Conservation (phyloP, 2,113 vertebrate species). For the Ardeotis arabs region DNA sequence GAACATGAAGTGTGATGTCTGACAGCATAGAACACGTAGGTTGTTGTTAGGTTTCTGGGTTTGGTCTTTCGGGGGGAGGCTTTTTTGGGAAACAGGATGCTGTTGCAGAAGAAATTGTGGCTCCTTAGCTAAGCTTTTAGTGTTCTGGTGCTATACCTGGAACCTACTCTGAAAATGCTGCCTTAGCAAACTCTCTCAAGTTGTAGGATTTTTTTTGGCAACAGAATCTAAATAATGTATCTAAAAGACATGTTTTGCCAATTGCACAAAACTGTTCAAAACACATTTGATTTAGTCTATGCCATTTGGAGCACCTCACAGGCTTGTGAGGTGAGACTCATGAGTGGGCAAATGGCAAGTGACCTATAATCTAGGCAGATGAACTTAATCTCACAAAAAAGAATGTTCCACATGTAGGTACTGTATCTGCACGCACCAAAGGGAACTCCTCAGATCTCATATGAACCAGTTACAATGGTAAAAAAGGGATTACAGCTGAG, state of each 20-base stretch:
- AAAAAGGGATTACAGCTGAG: neutral
- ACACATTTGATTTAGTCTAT: rapidly evolving
- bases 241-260: neutral
- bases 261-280: neutral
- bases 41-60: neutral
- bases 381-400: neutral
- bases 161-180: neutral
- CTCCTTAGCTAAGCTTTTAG: neutral
- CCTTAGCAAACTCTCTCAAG: neutral
- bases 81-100: neutral
- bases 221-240: neutral
- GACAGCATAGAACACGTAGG: neutral
- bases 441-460: neutral
- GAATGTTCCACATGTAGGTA: neutral
- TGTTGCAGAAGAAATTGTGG: neutral
- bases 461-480: neutral
- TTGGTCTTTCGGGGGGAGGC: neutral
- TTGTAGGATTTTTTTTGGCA: neutral
- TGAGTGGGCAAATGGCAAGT: neutral
- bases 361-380: neutral
- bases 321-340: neutral
- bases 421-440: neutral
- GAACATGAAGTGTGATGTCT: neutral
- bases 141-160: neutral
- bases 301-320: neutral